These are phyloP conservation scores for Apodemus speciosus DNA, from an alignment of 2,113 vertebrate genomes.

Conservation along the genomic window DNA sequence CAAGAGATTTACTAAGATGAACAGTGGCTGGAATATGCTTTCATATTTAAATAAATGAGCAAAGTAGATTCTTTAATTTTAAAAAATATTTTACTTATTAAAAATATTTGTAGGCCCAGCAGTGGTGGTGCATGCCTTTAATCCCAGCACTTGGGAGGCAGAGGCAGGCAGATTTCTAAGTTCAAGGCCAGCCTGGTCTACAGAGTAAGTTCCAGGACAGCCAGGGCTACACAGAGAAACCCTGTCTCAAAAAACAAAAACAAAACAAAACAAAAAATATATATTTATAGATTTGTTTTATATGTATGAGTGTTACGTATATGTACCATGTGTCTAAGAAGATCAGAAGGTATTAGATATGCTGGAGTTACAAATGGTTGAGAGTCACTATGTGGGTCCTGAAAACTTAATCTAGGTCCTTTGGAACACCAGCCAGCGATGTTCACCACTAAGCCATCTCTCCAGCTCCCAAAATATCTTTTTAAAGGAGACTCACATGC, in stretches of 20 bases:
- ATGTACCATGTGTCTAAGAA: neutral
- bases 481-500: slow-evolving; percentile 20
- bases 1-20: slow-evolving; percentile 27
- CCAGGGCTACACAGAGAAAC: no score
- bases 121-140: no score
- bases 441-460: neutral
- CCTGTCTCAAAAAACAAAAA: no score
- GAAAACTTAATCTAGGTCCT: neutral
- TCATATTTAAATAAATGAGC: slow-evolving; percentile 38
- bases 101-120: neutral
- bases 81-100: neutral
- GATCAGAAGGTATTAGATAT: neutral
- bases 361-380: neutral
- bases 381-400: neutral
- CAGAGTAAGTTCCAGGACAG: no score
- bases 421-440: neutral
- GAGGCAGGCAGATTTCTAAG: no score
- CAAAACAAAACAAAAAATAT: neutral
- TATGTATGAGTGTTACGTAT: neutral
- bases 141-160: no score
- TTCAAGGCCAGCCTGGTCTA: no score
- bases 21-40: neutral
- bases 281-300: neutral
- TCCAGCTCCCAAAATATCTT: neutral
- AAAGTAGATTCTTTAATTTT: neutral